A percentile compares a stretch with the other conserved stretches of the same genome.
Conservation (phyloP, 2,113 vertebrate genomes). For the Microtus oregoni region DNA sequence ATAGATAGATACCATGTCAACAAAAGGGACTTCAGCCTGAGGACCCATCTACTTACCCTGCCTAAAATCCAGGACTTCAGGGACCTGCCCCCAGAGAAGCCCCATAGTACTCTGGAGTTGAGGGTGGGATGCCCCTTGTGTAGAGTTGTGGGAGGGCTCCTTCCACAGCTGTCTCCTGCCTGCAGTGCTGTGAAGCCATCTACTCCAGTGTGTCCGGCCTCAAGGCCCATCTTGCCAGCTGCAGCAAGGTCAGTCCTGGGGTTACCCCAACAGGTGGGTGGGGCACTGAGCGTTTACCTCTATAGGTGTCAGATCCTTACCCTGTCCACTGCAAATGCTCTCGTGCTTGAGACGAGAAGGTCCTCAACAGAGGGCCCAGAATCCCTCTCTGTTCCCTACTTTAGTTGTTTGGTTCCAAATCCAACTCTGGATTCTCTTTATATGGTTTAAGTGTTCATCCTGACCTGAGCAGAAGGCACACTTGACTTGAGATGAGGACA, state of each 20-base stretch:
- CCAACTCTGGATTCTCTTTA: rapidly evolving
- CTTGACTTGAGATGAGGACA: background rate
- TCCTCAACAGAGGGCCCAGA: background rate
- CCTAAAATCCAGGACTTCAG: background rate
- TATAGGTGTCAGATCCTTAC: background rate
- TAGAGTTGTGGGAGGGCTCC: background rate
- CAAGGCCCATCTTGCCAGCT: slow-evolving; percentile 98
- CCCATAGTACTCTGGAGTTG: background rate
- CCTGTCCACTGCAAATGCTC: no score
- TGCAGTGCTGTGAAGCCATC: slow-evolving; percentile 96
- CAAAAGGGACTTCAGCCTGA: background rate
- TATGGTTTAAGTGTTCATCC: background rate
- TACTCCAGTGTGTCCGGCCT: slow-evolving; percentile 98
- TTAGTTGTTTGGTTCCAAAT: background rate
- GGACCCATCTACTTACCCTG: background rate
- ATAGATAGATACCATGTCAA: background rate
- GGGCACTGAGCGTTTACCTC: no score
- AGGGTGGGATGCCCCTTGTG: background rate
- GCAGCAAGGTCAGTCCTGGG: slow-evolving; percentile 92
- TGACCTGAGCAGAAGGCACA: background rate
- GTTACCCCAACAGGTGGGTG: rapidly evolving
- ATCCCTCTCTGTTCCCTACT: background rate
- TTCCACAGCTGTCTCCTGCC: slow-evolving; percentile 62
- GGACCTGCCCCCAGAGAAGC: background rate
- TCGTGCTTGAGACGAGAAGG: background rate